phyloP scores from a whole-genome alignment of 2,113 vertebrate species.

The Oncorhynchus mykiss region DNA sequence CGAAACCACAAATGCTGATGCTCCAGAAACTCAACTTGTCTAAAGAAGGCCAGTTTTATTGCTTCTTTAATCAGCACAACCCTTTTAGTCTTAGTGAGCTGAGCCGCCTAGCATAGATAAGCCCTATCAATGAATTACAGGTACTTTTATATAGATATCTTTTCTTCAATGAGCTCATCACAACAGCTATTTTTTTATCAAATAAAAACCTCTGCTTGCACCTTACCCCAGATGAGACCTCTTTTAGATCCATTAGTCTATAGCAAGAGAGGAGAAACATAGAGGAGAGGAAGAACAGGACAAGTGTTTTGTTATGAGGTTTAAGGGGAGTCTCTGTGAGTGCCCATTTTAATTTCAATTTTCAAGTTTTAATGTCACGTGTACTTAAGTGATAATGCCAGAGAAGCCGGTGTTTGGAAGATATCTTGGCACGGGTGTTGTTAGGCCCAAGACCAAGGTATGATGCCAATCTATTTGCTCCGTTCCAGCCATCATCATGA shows the following conservation, averaged over 20 bases:
- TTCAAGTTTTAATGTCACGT: no score
- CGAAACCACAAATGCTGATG: no score
- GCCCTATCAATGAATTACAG: background rate
- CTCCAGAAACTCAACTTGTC: no score
- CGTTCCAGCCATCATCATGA: no score
- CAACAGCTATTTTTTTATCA: background rate
- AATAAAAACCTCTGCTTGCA: constrained; percentile 6
- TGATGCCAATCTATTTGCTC: no score
- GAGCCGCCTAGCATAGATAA: background rate
- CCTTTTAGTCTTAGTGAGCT: background rate
- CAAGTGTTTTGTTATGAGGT: constrained; percentile 53
- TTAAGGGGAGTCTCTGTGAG: constrained; percentile 28
- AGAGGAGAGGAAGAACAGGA: constrained; percentile 34
- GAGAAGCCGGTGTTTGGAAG: no score
- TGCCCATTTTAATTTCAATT: constrained; percentile 45
- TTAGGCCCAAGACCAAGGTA: no score
- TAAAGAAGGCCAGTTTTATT: no score
- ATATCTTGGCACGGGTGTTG: no score
- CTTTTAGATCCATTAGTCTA: constrained; percentile 41
- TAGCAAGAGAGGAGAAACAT: background rate
- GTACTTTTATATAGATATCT: background rate
- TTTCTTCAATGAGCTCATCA: no score
- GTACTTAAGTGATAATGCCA: no score
- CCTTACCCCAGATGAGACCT: constrained; percentile 35
- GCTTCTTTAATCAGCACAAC: no score